A percentile compares a stretch with the other conserved stretches of the same genome.
Evolutionary conservation across 1,140 invertebrate genomes (phyloP).

Genomic region (honey bee (Apis mellifera)): Amel_HAv3.1 CM009931.2:10719001-10719500

Average conservation of each 20-base stretch:
- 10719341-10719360: not conserved
- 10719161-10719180: not conserved
- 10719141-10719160: not conserved
- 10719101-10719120: not conserved
- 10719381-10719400: too few species aligned
- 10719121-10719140: not conserved
- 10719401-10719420: too few species aligned
- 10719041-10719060: not conserved
- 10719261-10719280: not conserved
- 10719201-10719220: constrained; percentile 6
- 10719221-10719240: constrained; percentile 28
- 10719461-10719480: not conserved
- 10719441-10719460: not conserved
- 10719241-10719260: constrained; percentile 32
- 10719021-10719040: not conserved
- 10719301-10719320: not conserved
- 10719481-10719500: not conserved
- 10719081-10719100: not conserved
- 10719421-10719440: not conserved
- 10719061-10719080: not conserved
- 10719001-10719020: not conserved
- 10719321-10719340: not conserved
- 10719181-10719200: constrained; percentile 8
- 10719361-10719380: not conserved
- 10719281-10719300: too few species aligned